Evolutionary conservation across 2,113 vertebrate species (phyloP).

Genomic region (Struthio camelus): DNA sequence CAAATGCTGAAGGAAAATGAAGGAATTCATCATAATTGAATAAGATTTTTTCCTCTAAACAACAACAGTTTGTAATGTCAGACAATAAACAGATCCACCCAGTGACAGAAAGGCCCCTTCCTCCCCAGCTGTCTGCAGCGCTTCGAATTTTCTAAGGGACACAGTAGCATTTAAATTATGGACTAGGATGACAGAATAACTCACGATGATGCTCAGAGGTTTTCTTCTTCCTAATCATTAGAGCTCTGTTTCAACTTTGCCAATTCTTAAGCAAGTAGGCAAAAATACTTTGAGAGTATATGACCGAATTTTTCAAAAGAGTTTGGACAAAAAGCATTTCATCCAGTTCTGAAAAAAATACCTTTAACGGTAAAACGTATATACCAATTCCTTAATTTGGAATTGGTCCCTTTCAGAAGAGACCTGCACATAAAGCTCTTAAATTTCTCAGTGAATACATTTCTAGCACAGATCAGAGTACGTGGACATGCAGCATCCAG

Average conservation of each 20-base stretch:
- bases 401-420: background rate
- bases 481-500: rapidly evolving
- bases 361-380: background rate
- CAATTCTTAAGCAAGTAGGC: background rate
- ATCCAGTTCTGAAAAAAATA: background rate
- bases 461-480: background rate
- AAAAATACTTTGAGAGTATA: background rate
- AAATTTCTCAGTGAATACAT: rapidly evolving
- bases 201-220: background rate
- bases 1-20: background rate
- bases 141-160: background rate
- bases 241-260: rapidly evolving
- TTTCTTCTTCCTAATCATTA: background rate
- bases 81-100: background rate
- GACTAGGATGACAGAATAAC: background rate
- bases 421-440: rapidly evolving
- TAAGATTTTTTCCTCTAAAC: background rate
- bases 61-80: background rate
- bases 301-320: background rate
- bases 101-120: background rate
- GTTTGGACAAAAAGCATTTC: background rate
- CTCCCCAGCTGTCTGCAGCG: background rate
- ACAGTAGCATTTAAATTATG: background rate
- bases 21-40: constrained; percentile 2
- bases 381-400: too few relatives aligned